Base-by-base conservation (phyloP, 2,888 invertebrate genomes). In the Amiota communis region DNA sequence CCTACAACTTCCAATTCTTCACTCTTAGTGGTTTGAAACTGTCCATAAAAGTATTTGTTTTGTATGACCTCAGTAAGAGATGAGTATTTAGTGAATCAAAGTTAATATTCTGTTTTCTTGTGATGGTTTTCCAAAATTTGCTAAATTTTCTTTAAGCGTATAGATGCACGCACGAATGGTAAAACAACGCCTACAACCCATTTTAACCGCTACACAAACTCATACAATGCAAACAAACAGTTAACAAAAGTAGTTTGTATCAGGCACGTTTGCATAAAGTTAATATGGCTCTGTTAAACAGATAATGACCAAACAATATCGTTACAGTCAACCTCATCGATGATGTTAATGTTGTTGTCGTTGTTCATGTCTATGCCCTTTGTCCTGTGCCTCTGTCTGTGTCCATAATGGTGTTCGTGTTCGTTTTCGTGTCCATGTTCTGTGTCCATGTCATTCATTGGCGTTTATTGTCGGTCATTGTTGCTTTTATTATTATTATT, bases 261-360 rank as follows among this genome's bases (percentile, higher is more conserved):
- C 68, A 53, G 13, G 70, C 57, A 59, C 59, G 53, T 47, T 20
- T 59, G 53, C 72, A 75, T 73, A 72, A 57, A 79, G 83, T 83
- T 86, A 86, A 86, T 86, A 80, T 85, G 80, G 80, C 82, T 81
- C 81, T 85, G 86, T 87, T 87, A 86, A 87, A 80, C 81, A 85
- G 85, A 87, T 85, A 87, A 87, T 85, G 85, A 84, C 80, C 78
- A 74, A 80, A 78, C 78, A 68, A 68, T 68, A 68, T 68, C 67
- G 67, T 15, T 68, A 17, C 70, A 48, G 57, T 57, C 51, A 51
- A 13, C 15, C 17, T 47, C 56, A n/a, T 57, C 53, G 70, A n/a
- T 17, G 13, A 13, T 46, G 46, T 69, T 13, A 11, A 49, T 53
- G 36, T 36, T 36, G 36, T 10, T 70, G 70, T 23, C 48, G 23